A percentile compares a stretch with the other conserved stretches of the same genome.
Conservation (phyloP, 2,888 invertebrate species). For the Drosophila histrio region DNA sequence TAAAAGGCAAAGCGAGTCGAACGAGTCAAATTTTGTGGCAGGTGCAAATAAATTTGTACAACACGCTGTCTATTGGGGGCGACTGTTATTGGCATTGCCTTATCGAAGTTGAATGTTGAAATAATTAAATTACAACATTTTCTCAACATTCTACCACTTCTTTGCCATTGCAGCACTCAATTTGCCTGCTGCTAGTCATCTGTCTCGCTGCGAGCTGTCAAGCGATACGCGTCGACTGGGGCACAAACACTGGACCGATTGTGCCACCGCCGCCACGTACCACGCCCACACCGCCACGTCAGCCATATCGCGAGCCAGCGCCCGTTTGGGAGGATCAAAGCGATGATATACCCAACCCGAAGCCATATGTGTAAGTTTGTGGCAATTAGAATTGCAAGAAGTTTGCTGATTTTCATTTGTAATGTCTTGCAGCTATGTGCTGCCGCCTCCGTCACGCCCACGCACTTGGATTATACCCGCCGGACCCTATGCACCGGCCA, state of each 20-base stretch:
- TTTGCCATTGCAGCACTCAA: slow-evolving; percentile 52
- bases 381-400: not conserved
- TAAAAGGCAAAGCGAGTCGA: slow-evolving; percentile 58
- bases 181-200: slow-evolving; percentile 81
- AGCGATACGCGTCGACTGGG: slow-evolving; percentile 87
- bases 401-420: not conserved
- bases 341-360: slow-evolving; percentile 87
- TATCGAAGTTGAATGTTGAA: slow-evolving; percentile 30
- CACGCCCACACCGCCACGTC: slow-evolving; percentile 84
- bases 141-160: slow-evolving; percentile 13
- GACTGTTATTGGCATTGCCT: slow-evolving; percentile 37
- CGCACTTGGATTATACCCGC: slow-evolving; percentile 76
- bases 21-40: slow-evolving; percentile 10
- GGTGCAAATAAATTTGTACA: slow-evolving; percentile 12
- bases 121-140: slow-evolving; percentile 27
- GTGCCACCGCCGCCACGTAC: slow-evolving; percentile 86
- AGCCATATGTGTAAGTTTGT: slow-evolving; percentile 86
- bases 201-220: slow-evolving; percentile 79
- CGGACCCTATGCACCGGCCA: slow-evolving; percentile 69
- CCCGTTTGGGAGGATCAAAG: slow-evolving; percentile 87
- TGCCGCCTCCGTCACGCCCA: slow-evolving; percentile 84
- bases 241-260: slow-evolving; percentile 87
- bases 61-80: slow-evolving; percentile 34
- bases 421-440: slow-evolving; percentile 75
- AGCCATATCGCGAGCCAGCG: slow-evolving; percentile 86